A percentile compares a stretch with the other conserved stretches of the same genome.
These are phyloP conservation scores for Drosophila rufa DNA, from an alignment of 1,140 invertebrate genomes.

Conservation along the genomic window DNA sequence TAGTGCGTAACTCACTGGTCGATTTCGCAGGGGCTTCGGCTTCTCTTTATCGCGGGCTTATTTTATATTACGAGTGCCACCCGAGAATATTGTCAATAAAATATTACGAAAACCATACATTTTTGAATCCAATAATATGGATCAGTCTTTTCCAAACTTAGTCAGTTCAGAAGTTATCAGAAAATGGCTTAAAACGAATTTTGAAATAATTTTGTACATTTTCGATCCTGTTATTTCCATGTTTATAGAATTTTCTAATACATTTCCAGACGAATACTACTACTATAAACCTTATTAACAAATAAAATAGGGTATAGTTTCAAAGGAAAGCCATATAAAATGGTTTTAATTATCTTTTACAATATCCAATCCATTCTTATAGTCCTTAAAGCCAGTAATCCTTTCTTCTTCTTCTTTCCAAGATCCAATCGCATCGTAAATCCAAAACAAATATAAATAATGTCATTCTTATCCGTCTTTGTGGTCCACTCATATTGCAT, in stretches of 20 bases:
- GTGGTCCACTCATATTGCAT: constrained; percentile 39
- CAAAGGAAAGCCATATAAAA: no score
- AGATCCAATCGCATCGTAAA: constrained; percentile 45
- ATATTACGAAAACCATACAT: background rate
- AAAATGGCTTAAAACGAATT: background rate
- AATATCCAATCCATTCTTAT: background rate
- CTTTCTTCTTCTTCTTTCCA: background rate
- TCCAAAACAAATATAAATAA: constrained; percentile 70
- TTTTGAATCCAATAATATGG: background rate
- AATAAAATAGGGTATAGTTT: no score
- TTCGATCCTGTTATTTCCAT: no score
- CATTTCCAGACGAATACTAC: no score
- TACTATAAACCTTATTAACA: no score
- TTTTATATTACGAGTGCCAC: background rate
- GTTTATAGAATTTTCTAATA: background rate
- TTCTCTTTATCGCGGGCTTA: constrained; percentile 9
- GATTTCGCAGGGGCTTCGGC: constrained; percentile 13
- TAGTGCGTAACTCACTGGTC: constrained; percentile 4
- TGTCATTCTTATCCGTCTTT: constrained; percentile 47
- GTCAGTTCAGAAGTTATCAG: background rate
- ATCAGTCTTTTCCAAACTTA: no score
- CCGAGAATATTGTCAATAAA: background rate
- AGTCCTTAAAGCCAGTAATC: background rate
- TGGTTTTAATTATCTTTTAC: no score
- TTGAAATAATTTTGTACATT: no score